Base-by-base conservation (phyloP, 2,113 vertebrate genomes). In the Syrrhaptes paradoxus region DNA sequence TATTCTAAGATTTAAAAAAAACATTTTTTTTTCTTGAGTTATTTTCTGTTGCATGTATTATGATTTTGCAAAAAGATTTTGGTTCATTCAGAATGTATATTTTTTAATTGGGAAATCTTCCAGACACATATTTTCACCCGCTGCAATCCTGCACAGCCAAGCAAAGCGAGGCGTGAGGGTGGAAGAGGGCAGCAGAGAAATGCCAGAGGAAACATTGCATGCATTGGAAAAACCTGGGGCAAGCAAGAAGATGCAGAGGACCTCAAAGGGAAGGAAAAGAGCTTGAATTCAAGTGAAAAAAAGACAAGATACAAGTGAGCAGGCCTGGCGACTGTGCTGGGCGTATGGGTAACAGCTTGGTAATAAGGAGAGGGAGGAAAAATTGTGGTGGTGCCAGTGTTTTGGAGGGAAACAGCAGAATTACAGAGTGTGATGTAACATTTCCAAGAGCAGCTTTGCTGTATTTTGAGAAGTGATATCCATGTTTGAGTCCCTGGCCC, bases 171-270 rank as follows among this genome's bases (percentile, higher is more conserved):
- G 29, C 16, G 26, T 6, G 24, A 68, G 61, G 13, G 9, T 71
- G 43, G 61, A 58, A 81, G 49, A 54, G 7, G 1, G 16, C 0
- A 2, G 19, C 15, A 21, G 26, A 15, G 54, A 67, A 81, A 38
- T 1, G 1, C 70, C 48, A 22, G 34, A 80, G 32, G 76, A 77
- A 93, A 45, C 8, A 6, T 20, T 29, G 5, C 0, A 0, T 26
- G 22, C 4, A 0, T 6, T 61, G 17, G 22, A 85, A 51, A 70
- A 87, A 87, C 58, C 1, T 81, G 31, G 17, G 52, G 36, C 29
- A n/a, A 74, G 31, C 5, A 57, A 48, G 34, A 66, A 62, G 48
- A 34, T 29, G 38, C 34, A 54, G 28, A 58, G 24, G 34, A 58
- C 34, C n/a, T 36, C 12, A 52, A 74, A 70, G 24, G 8, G 2